These are phyloP conservation scores for Pteria penguin DNA, from an alignment of 2,888 invertebrate genomes.

Conservation along the genomic window DNA sequence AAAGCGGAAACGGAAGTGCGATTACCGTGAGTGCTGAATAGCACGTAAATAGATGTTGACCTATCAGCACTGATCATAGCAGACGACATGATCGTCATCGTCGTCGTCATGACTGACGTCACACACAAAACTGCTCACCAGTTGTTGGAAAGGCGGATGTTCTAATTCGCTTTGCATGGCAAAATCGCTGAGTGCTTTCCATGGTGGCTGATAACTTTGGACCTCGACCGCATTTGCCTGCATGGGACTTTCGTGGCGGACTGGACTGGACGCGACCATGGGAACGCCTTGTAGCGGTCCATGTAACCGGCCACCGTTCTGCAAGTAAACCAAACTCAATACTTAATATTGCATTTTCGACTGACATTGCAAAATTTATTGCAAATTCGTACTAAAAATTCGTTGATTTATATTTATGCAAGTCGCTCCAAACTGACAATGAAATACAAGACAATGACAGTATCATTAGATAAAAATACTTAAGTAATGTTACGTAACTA, in stretches of 20 bases:
- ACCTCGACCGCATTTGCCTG: slow-evolving; percentile 88
- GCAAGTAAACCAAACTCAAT: slow-evolving; percentile 73
- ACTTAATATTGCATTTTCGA: no score
- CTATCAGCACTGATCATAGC: slow-evolving; percentile 72
- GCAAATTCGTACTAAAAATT: no score
- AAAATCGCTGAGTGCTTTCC: slow-evolving; percentile 98
- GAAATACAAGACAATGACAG: no score
- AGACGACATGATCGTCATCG: slow-evolving; percentile 76
- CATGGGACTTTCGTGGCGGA: slow-evolving; percentile 81
- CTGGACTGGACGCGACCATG: slow-evolving; percentile 94
- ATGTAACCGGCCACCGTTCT: slow-evolving; percentile 89
- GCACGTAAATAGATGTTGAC: slow-evolving; percentile 29
- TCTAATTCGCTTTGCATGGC: slow-evolving; percentile 96
- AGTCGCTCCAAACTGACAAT: no score
- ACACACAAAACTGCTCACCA: slow-evolving; percentile 85
- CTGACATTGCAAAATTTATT: no score
- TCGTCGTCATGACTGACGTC: slow-evolving; percentile 71
- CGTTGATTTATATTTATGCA: no score
- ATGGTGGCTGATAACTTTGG: slow-evolving; percentile 93
- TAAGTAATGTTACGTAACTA: no score
- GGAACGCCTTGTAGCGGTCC: slow-evolving; percentile 98
- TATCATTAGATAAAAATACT: no score
- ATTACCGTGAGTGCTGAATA: slow-evolving; percentile 53
- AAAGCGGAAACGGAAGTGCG: slow-evolving; percentile 39
- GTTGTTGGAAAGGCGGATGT: slow-evolving; percentile 95